phyloP scores from a whole-genome alignment of 2,888 invertebrate genomes.

The Callosobruchus maculatus region DNA sequence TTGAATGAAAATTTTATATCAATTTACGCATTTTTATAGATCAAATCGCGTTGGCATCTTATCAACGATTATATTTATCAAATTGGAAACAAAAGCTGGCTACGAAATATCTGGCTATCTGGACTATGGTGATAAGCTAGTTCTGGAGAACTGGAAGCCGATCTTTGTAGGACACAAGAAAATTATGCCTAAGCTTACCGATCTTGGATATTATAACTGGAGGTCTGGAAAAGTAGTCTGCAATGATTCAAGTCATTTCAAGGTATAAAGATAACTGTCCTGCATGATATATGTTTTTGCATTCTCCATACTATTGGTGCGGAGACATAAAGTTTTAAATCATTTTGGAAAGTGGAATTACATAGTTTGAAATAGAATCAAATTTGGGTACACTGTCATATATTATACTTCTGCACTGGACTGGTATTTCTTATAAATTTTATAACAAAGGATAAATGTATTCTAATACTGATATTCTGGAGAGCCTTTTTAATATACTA shows the following conservation, averaged over 20 bases:
- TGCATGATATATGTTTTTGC: too few species aligned
- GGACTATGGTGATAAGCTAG: slow-evolving; percentile 71
- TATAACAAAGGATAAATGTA: too few species aligned
- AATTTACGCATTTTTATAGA: not conserved
- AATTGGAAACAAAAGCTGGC: slow-evolving; percentile 64
- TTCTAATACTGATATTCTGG: too few species aligned
- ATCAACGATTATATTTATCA: slow-evolving; percentile 76
- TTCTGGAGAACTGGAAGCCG: slow-evolving; percentile 70
- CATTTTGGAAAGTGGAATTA: too few species aligned
- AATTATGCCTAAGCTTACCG: slow-evolving; percentile 64
- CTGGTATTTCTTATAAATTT: too few species aligned
- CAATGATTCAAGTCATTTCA: slow-evolving; percentile 75
- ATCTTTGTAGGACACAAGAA: slow-evolving; percentile 62
- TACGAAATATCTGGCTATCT: slow-evolving; percentile 84
- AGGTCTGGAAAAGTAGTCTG: slow-evolving; percentile 64
- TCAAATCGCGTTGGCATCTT: slow-evolving; percentile 54
- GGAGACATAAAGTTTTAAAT: too few species aligned
- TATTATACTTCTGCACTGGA: too few species aligned
- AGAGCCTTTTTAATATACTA: too few species aligned
- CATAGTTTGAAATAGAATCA: too few species aligned
- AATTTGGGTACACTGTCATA: too few species aligned
- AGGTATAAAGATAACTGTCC: slow-evolving; percentile 49
- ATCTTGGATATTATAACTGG: slow-evolving; percentile 79
- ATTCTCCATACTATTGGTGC: too few species aligned
- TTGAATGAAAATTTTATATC: too few species aligned